phyloP scores from a whole-genome alignment of 1,140 invertebrate species.

The Drosophila virilis region DNA sequence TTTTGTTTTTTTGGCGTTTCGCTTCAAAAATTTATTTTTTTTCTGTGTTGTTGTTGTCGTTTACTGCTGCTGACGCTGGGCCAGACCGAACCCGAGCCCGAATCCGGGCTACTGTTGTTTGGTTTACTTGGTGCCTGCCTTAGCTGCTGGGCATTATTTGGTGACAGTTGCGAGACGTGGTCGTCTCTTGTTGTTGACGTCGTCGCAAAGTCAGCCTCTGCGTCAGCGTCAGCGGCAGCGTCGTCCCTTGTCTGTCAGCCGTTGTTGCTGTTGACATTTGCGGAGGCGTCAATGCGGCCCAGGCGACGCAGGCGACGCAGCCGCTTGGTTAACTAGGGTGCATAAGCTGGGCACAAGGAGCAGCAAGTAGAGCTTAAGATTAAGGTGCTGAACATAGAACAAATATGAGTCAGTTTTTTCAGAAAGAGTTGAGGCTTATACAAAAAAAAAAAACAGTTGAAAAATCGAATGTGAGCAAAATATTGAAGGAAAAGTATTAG shows the following conservation, averaged over 20 bases:
- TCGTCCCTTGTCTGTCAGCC: slow-evolving; percentile 24
- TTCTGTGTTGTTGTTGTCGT: slow-evolving; percentile 1
- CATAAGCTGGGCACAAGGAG: too few species aligned
- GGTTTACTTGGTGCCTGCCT: slow-evolving; percentile 18
- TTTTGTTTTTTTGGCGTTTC: slow-evolving; percentile 62
- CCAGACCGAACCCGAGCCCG: background rate
- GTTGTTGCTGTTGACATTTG: slow-evolving; percentile 29
- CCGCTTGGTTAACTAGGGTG: background rate
- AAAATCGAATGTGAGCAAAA: too few species aligned
- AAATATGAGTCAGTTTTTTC: too few species aligned
- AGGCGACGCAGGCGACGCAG: slow-evolving; percentile 5
- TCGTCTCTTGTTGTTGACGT: slow-evolving; percentile 16
- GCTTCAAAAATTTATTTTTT: slow-evolving; percentile 66
- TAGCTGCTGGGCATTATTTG: slow-evolving; percentile 57
- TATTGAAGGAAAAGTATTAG: too few species aligned
- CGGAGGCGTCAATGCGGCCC: slow-evolving; percentile 31
- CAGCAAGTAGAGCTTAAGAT: too few species aligned
- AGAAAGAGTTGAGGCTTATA: too few species aligned
- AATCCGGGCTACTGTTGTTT: slow-evolving; percentile 55
- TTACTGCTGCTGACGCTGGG: slow-evolving; percentile 41
- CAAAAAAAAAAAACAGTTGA: too few species aligned
- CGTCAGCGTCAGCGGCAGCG: slow-evolving; percentile 3
- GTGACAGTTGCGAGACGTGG: slow-evolving; percentile 58
- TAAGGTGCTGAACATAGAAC: too few species aligned
- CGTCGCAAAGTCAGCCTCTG: slow-evolving; percentile 11